A percentile compares a stretch with the other conserved stretches of the same genome.
These are phyloP conservation scores for Mustela nigripes DNA, from an alignment of 2,113 vertebrate species.

Conservation along the genomic window DNA sequence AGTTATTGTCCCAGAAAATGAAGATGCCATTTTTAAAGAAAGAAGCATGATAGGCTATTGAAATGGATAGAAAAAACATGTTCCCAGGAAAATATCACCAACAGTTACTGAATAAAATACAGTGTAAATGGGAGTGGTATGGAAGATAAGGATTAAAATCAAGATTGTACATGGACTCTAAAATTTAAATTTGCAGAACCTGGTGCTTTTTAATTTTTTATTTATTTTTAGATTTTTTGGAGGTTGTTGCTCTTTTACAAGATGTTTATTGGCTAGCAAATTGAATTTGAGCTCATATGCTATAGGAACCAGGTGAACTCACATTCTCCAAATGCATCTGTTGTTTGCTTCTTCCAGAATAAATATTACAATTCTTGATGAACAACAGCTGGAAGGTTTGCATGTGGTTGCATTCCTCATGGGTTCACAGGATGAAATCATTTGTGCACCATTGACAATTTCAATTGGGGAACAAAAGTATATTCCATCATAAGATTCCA, in stretches of 20 bases:
- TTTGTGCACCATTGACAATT: slow-evolving; percentile 52
- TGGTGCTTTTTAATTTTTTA: background rate
- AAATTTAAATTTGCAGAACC: slow-evolving; percentile 45
- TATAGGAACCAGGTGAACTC: slow-evolving; percentile 81
- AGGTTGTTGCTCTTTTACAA: slow-evolving; percentile 59
- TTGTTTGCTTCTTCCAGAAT: slow-evolving; percentile 84
- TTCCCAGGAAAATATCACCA: background rate
- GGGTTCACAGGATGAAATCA: slow-evolving; percentile 71
- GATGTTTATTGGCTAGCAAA: slow-evolving; percentile 72
- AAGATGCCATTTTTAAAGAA: slow-evolving; percentile 77
- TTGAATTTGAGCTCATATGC: slow-evolving; percentile 74
- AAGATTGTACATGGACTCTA: slow-evolving; percentile 43
- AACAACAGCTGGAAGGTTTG: slow-evolving; percentile 85
- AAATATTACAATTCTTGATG: slow-evolving; percentile 84
- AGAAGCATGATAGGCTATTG: slow-evolving; percentile 57
- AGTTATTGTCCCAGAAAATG: slow-evolving; percentile 56
- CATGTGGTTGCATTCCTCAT: slow-evolving; percentile 71
- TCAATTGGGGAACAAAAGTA: slow-evolving; percentile 30
- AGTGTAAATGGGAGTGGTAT: background rate
- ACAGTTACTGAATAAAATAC: slow-evolving; percentile 41
- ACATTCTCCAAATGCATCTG: slow-evolving; percentile 79
- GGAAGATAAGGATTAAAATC: slow-evolving; percentile 60
- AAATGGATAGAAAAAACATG: slow-evolving; percentile 1
- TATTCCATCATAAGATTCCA: slow-evolving; percentile 26
- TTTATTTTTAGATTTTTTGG: background rate